Base-by-base conservation (phyloP, 2,113 vertebrate species). In the Hippopotamus amphibius region DNA sequence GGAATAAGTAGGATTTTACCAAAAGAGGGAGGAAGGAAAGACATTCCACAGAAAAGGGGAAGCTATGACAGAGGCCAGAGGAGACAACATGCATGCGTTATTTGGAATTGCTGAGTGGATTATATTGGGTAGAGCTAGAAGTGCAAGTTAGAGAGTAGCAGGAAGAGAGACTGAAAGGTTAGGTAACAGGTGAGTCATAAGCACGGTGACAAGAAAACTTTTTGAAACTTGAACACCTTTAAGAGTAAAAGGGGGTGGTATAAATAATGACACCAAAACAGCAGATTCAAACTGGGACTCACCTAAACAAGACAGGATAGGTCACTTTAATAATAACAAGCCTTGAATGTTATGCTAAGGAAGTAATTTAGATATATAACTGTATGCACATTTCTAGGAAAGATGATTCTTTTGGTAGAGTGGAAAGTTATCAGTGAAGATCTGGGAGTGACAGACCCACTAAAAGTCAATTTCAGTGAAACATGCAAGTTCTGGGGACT, bases 371-470 rank as follows among this genome's bases (percentile, higher is more conserved):
- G 17, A 30, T 69, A 21, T 17, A 50, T 63, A 91, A 15, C 5
- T 1, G 16, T 26, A 57, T 1, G 9, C 48, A 59, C 28, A 28
- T 84, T 68, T 61, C 86, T 86, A 94, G 63, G 33, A 65, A 85
- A 63, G 91, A 96, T 96, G 16, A 74, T 68, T 26, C 76, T 95
- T 87, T 59, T 5, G 89, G 17, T 88, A 88, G 6, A 22, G 28
- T 92, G 61, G 14, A 90, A 71, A 97, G 0, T 21, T 69, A 17
- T 33, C 24, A 68, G 17, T 1, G 71, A 80, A 61, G 14, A 65
- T 13, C 8, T 81, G 41, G 5, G 30, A 71, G 74, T 43, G 63
- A 53, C 12, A 68, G 55, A 14, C 3, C 43, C 48, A 3, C 46
- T 48, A 93, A 88, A 97, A 95, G 16, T 0, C 50, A 87, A 63